Evolutionary conservation across 2,113 vertebrate genomes (phyloP), one percentile per base, ranked within the genome.

Genomic region (Xyliphius kryptos): DNA sequence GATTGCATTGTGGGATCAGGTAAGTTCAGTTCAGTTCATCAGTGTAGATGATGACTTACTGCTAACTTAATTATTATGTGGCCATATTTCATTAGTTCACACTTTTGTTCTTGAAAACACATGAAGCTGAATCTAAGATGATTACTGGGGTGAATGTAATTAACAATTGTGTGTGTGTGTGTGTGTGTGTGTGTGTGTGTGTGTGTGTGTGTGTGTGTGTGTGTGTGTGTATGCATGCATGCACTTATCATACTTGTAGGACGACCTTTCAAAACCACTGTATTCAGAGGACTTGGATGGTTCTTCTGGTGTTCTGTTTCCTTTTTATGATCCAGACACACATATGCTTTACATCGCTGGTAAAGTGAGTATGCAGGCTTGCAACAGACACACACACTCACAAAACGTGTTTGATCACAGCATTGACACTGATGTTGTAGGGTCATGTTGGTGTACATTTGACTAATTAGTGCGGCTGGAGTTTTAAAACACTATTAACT

Each of bases 1-100:
- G 76, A 81, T 91, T 71, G 87, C 78, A 46, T 72, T 93, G 40
- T 93, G 89, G 90, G 85, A 91, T 74, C 88, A 92, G 86, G 91
- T 92, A 70, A 78, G 84, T 66, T 32, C 19, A 9, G 16, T 32
- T 32, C 26, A 32, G 4, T 32, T 6, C 7, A 5, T 32, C 26
- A 32, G 4, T 32, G 4, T 32, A 5, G 7, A 32, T 32, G 26
- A 32, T 32, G 2, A 6, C 1, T 32, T 32, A 32, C 26, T 32
- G 4, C 26, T 32, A 32, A 5, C 26, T 32, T 32, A 32, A 32
- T 32, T 32, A 32, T 32, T 1, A 32, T 32, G 26, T 32, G 26
- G 26, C 26, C 7, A 5, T 32, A 32, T 32, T 32, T 32, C 4
- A 26, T 26, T 26, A 26, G 6, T 26, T 26, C 6, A 26, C 6